phyloP scores from a whole-genome alignment of 2,113 vertebrate species.

The Balaeniceps rex region DNA sequence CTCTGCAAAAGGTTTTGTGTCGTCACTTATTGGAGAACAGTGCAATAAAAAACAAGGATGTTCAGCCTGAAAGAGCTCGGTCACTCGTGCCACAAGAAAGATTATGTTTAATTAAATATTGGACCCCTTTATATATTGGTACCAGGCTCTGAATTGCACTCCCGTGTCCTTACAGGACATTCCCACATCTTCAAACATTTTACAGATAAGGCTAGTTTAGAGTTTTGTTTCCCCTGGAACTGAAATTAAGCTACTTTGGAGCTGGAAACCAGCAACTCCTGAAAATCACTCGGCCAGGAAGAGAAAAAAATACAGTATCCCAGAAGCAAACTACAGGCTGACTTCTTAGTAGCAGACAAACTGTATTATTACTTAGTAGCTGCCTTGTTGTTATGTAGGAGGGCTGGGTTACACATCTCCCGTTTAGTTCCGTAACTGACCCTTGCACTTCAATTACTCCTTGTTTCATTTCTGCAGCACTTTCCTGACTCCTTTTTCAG shows the following conservation, averaged over 20 bases:
- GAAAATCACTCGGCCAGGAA: neutral
- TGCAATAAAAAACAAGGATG: neutral
- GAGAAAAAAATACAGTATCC: neutral
- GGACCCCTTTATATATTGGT: neutral
- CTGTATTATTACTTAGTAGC: neutral
- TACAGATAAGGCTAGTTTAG: neutral
- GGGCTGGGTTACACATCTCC: neutral
- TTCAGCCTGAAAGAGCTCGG: neutral
- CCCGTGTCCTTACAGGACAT: neutral
- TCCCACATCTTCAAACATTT: neutral
- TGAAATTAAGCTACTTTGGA: neutral
- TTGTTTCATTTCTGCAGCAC: neutral
- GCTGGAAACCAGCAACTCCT: neutral
- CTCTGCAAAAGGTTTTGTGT: neutral
- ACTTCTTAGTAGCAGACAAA: neutral
- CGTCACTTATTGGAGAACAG: neutral
- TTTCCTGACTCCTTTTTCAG: neutral
- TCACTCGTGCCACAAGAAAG: neutral
- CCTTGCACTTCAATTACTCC: neutral
- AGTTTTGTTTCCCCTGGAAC: neutral
- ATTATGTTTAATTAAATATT: conserved; percentile 17
- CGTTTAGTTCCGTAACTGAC: neutral
- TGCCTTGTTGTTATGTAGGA: neutral
- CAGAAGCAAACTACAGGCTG: neutral
- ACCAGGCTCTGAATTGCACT: neutral